phyloP scores from a whole-genome alignment of 1,140 invertebrate species.

The Papilio xuthus region DNA sequence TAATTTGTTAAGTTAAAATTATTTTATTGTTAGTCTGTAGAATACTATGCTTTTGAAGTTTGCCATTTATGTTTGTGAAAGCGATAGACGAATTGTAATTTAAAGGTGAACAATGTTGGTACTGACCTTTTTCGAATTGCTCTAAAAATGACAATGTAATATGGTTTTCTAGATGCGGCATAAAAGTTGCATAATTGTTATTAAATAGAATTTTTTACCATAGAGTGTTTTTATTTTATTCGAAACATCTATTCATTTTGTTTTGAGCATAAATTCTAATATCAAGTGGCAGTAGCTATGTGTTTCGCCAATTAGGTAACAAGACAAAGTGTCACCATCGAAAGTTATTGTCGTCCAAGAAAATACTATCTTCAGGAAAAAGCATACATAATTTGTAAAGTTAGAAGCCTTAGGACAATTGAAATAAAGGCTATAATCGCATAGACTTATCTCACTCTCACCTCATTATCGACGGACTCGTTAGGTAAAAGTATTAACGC shows the following conservation, averaged over 20 bases:
- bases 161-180: too few species aligned
- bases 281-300: not conserved
- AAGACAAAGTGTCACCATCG: slow-evolving; percentile 19
- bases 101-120: not conserved
- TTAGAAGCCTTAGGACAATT: not conserved
- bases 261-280: not conserved
- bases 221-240: too few species aligned
- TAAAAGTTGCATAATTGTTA: too few species aligned
- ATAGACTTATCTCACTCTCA: slow-evolving; percentile 20
- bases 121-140: not conserved
- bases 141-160: not conserved
- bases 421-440: slow-evolving; percentile 19
- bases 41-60: not conserved
- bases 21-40: not conserved
- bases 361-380: slow-evolving; percentile 17
- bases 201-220: too few species aligned
- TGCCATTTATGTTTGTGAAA: not conserved
- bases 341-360: slow-evolving; percentile 12
- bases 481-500: slow-evolving; percentile 26
- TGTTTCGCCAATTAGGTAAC: not conserved
- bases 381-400: slow-evolving; percentile 11
- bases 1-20: not conserved
- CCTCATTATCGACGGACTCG: not conserved
- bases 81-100: not conserved
- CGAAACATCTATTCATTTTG: not conserved